These are phyloP conservation scores for Nerophis lumbriciformis DNA, from an alignment of 2,113 vertebrate species.

Conservation along the genomic window DNA sequence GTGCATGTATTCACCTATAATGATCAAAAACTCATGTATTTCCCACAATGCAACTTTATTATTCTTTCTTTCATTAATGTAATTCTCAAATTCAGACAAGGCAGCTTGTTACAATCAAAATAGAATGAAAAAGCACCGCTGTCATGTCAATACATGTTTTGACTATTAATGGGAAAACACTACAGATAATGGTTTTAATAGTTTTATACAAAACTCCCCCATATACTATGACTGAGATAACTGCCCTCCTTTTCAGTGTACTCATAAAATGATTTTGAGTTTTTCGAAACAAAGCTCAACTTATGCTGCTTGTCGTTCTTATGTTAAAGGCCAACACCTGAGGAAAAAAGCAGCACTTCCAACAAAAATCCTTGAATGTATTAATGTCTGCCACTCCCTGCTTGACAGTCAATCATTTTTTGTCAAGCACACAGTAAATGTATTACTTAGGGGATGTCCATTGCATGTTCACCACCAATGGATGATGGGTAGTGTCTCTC, in stretches of 20 bases:
- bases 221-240: constrained; percentile 12
- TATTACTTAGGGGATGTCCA: neutral
- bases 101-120: neutral
- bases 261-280: constrained; percentile 16
- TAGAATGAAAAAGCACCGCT: neutral
- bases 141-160: neutral
- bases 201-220: constrained; percentile 9
- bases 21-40: too few species aligned
- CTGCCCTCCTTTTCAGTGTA: constrained; percentile 16
- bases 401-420: constrained; percentile 6
- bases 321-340: constrained; percentile 9
- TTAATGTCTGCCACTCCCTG: constrained; percentile 2
- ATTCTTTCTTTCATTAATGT: too few species aligned
- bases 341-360: constrained; percentile 10
- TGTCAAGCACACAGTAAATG: constrained; percentile 16
- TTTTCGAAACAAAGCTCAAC: constrained; percentile 21
- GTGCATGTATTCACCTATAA: too few species aligned
- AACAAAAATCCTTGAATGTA: constrained; percentile 14
- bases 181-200: constrained; percentile 11
- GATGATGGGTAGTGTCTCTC: constrained; percentile 20
- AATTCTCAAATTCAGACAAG: too few species aligned
- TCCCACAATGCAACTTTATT: too few species aligned
- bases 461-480: constrained; percentile 11
- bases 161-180: neutral
- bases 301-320: constrained; percentile 7